These are phyloP conservation scores for Anguilla rostrata DNA, from an alignment of 2,113 vertebrate species.

Conservation along the genomic window DNA sequence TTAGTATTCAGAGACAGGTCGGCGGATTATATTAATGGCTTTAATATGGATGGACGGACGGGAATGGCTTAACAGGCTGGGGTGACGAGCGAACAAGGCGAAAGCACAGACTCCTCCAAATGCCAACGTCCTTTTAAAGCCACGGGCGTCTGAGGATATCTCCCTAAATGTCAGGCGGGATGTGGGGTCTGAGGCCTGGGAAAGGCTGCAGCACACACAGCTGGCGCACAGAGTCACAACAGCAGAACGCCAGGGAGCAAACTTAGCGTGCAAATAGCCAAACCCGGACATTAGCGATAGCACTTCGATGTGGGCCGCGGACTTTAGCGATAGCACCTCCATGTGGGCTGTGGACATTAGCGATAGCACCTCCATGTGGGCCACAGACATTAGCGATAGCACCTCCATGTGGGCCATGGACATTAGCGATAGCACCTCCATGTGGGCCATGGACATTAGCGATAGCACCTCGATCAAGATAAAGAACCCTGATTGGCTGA, in stretches of 20 bases:
- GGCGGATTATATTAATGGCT: conserved; percentile 64
- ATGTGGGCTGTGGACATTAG: background rate
- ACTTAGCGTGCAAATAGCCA: too few species aligned
- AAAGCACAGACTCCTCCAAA: conserved; percentile 28
- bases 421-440: too few species aligned
- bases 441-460: background rate
- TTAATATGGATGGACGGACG: conserved; percentile 49
- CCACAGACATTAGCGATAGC: too few species aligned
- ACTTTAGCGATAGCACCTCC: too few species aligned
- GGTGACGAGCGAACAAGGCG: conserved; percentile 45
- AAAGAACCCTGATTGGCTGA: background rate
- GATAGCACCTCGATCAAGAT: background rate
- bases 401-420: background rate
- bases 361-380: background rate
- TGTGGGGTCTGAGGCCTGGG: background rate
- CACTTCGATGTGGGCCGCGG: background rate
- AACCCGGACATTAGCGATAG: too few species aligned
- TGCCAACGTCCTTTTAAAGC: background rate
- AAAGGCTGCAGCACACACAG: background rate
- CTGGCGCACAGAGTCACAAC: background rate
- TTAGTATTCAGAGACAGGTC: conserved; percentile 71
- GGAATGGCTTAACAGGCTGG: conserved; percentile 33
- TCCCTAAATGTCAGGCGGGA: background rate
- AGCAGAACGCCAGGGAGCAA: too few species aligned
- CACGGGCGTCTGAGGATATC: background rate